These are phyloP conservation scores for Miniopterus natalensis DNA, from an alignment of 2,113 vertebrate species.

Conservation along the genomic window DNA sequence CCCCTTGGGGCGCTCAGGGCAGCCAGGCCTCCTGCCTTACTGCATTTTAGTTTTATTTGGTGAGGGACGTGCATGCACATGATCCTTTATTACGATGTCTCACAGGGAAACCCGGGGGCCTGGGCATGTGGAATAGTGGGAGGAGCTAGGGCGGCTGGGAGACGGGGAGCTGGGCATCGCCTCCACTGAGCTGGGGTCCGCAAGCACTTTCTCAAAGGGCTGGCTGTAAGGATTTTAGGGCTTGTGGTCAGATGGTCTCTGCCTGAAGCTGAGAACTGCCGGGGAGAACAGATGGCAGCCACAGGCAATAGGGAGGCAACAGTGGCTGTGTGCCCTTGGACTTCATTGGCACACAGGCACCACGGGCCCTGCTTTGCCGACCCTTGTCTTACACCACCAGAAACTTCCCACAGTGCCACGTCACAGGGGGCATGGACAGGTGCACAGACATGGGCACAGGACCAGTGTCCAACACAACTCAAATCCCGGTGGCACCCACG, in stretches of 20 bases:
- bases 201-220: too few species aligned
- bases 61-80: too few species aligned
- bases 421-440: background rate
- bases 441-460: background rate
- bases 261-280: background rate
- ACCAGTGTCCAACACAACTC: background rate
- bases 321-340: background rate
- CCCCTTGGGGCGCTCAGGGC: too few species aligned
- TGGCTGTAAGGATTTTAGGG: background rate
- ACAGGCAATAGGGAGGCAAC: background rate
- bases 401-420: background rate
- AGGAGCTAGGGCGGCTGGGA: too few species aligned
- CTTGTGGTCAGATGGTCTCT: accelerated
- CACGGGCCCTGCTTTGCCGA: background rate
- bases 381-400: background rate
- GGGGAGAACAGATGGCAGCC: background rate
- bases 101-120: too few species aligned
- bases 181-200: too few species aligned
- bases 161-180: too few species aligned
- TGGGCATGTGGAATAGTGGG: too few species aligned
- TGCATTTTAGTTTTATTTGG: too few species aligned
- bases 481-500: background rate
- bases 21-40: too few species aligned
- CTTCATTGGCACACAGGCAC: background rate
- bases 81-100: too few species aligned